Evolutionary conservation across 1,140 invertebrate species (phyloP).

Genomic region (Conus betulinus): DNA sequence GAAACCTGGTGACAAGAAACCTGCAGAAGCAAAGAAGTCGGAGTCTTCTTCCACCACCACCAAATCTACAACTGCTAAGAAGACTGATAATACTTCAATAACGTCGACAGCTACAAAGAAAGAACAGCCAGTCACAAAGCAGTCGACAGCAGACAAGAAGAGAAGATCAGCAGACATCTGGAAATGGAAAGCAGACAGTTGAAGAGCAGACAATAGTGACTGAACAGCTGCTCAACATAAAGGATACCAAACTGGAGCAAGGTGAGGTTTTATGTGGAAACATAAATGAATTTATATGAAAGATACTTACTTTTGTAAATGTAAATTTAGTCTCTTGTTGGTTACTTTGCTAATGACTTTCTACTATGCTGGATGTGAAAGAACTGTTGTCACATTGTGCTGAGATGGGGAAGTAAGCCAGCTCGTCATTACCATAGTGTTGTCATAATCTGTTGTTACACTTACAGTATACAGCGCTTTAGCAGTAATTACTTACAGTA

Average conservation of each 20-base stretch:
- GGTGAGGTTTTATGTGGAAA: background rate
- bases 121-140: background rate
- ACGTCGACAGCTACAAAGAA: background rate
- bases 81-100: background rate
- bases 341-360: background rate
- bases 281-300: background rate
- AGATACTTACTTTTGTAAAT: background rate
- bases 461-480: no score
- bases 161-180: background rate
- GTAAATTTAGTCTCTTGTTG: background rate
- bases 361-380: background rate
- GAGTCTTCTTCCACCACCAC: background rate
- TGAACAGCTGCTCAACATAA: background rate
- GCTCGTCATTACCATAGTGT: no score
- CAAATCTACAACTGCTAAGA: background rate
- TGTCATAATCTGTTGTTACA: no score
- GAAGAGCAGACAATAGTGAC: background rate
- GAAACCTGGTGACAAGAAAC: background rate
- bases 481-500: no score
- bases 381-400: no score
- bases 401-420: no score
- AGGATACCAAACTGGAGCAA: background rate
- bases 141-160: no score
- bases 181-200: background rate
- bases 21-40: background rate